Base-by-base conservation (phyloP, 2,113 vertebrate species). In the Aphyosemion australe region DNA sequence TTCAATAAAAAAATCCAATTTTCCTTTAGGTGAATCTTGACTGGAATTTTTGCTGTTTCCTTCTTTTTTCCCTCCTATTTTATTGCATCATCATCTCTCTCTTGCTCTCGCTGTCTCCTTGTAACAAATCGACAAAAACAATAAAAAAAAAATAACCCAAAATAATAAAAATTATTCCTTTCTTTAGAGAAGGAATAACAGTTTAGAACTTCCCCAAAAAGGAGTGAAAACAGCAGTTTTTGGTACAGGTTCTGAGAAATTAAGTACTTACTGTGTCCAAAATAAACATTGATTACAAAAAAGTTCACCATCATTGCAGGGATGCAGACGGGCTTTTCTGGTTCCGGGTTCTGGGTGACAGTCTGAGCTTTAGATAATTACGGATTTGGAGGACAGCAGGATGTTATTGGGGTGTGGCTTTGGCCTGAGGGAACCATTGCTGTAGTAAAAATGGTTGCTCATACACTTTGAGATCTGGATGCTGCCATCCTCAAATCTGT, bases 371-470 rank as follows among this genome's bases (percentile, higher is more conserved):
- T 79, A 96, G 82, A 96, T 92, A 52, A 96, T 75, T 70, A 95
- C 94, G 2, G 90, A 79, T 48, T 86, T 90, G n/a, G 94, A 89
- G 0, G 94, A 93, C 83, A 97, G 90, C 74, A 97, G 91, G 54
- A 96, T 95, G 59, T 92, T 93, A 0, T 95, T 96, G 79, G 89
- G 74, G 13, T 90, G 92, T 13, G 91, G 90, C 50, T 88, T 93
- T 34, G 96, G 95, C 58, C 93, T 86, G 26, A 98, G 92, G 20
- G 92, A 70, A 0, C 95, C 95, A 0, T 96, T 95, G 47, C 94
- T 94, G 83, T 88, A 93, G 71, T 96, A 91, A 20, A 98, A 98
- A 81, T 96, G 93, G 21, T 81, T 87, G 21, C 72, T 90, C 78
- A 96, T 89, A 6, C 95, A 93, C 66, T 93, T 91, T 0, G 95